Conservation (phyloP, 2,113 vertebrate genomes). For the Kobus ellipsiprymnus region DNA sequence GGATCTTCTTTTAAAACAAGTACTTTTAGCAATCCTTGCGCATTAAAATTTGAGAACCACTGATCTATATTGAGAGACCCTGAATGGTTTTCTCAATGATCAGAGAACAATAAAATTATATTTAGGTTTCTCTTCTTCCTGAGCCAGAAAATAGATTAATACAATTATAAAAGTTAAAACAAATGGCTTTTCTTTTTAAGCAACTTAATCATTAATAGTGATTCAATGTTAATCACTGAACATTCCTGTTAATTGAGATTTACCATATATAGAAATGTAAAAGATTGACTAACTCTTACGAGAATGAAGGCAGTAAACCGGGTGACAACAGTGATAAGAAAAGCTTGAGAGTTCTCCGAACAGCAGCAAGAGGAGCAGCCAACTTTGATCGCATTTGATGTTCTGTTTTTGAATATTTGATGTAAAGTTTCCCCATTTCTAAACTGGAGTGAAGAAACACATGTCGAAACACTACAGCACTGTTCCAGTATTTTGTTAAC, state of each 20-base stretch:
- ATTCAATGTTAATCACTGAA: background rate
- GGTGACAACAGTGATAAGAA: background rate
- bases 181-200: constrained; percentile 6
- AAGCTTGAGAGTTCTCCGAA: background rate
- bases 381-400: background rate
- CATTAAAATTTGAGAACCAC: background rate
- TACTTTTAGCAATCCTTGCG: background rate
- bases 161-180: background rate
- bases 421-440: background rate
- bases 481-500: background rate
- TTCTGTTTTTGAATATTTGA: background rate
- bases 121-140: background rate
- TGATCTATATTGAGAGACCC: background rate
- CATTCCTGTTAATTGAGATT: background rate
- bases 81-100: background rate
- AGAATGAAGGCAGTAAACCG: background rate
- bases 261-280: background rate
- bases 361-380: background rate
- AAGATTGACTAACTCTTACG: background rate
- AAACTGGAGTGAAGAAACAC: background rate
- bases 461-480: background rate
- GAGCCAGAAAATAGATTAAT: background rate
- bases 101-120: background rate
- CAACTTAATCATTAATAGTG: background rate
- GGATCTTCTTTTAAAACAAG: background rate